phyloP scores from a whole-genome alignment of 2,113 vertebrate species.

The Megaceryle maxima region DNA sequence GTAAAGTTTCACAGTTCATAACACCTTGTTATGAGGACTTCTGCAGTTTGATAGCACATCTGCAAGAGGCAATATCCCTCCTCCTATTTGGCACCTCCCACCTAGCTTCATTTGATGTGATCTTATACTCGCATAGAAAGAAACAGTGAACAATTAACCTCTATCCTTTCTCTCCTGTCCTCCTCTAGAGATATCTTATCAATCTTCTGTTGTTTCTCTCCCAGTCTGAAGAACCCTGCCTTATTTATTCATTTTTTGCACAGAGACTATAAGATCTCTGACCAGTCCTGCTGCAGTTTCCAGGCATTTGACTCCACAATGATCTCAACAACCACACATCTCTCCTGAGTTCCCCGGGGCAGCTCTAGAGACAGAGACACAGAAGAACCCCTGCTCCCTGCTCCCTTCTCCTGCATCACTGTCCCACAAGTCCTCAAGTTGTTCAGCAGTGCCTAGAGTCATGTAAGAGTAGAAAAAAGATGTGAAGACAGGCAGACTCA shows the following conservation, averaged over 20 bases:
- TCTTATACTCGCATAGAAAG: slow-evolving; percentile 26
- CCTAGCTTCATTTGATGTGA: slow-evolving; percentile 1
- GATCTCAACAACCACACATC: neutral
- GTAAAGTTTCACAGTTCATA: neutral
- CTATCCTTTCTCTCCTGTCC: neutral
- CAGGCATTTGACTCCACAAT: neutral
- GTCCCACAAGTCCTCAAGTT: neutral
- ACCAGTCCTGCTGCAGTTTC: neutral
- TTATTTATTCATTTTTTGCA: neutral
- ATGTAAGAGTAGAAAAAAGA: neutral
- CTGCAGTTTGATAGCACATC: neutral
- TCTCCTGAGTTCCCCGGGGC: neutral
- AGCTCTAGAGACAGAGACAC: neutral
- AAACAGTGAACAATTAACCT: slow-evolving; percentile 7
- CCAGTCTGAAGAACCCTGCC: neutral
- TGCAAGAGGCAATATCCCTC: neutral
- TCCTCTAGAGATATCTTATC: neutral
- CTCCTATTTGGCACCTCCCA: slow-evolving; percentile 16
- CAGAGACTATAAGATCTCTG: neutral
- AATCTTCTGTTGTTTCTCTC: neutral
- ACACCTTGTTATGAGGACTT: neutral
- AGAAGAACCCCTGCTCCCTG: neutral
- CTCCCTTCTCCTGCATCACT: neutral
- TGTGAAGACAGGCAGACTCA: neutral
- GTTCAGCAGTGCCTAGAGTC: neutral